Conservation (phyloP, 2,113 vertebrate genomes). For the Nestor notabilis region DNA sequence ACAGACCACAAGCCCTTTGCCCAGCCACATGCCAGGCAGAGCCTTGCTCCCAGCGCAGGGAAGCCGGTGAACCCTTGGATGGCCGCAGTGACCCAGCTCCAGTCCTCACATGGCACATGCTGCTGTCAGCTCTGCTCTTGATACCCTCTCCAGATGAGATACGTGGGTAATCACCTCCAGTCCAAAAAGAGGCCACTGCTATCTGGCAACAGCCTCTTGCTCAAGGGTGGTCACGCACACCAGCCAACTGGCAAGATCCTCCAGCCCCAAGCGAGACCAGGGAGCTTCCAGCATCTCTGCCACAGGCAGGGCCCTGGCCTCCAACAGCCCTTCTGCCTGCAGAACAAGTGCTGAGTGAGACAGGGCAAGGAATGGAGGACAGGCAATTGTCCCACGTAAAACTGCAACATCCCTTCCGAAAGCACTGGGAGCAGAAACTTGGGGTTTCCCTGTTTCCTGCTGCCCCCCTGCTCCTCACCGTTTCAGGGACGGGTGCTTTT, state of each 20-base stretch:
- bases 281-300: not conserved
- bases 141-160: not conserved
- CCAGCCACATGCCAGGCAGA: not conserved
- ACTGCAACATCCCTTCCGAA: not conserved
- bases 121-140: not conserved
- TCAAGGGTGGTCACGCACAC: not conserved
- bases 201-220: not conserved
- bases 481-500: not conserved
- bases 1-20: not conserved
- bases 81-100: accelerated
- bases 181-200: not conserved
- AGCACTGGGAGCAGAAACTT: not conserved
- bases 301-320: not conserved
- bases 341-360: not conserved
- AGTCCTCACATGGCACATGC: not conserved
- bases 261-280: accelerated
- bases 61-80: not conserved
- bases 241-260: not conserved
- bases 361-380: not conserved
- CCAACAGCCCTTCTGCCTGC: not conserved
- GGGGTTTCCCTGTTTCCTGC: not conserved
- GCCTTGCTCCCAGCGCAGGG: not conserved
- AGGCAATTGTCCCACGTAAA: not conserved
- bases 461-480: not conserved
- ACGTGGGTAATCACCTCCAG: not conserved